phyloP scores from a whole-genome alignment of 2,888 invertebrate species.

The Ophioninae sp. region DNA sequence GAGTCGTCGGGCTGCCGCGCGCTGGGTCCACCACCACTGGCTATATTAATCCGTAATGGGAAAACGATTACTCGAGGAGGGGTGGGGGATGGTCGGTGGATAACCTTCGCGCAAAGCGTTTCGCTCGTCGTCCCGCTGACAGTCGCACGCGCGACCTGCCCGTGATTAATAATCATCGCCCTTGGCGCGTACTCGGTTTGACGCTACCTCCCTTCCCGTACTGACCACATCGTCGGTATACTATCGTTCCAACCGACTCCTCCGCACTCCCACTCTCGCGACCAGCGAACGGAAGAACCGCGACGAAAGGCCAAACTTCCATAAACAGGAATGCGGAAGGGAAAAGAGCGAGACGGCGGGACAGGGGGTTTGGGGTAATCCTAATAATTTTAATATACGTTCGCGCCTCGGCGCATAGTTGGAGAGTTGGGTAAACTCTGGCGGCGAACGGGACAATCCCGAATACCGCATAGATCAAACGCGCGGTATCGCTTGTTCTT shows the following conservation, averaged over 20 bases:
- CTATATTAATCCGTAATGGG: constrained; percentile 79
- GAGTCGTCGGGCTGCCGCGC: not conserved
- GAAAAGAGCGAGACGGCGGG: constrained; percentile 20
- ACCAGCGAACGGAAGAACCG: no score
- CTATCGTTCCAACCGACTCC: not conserved
- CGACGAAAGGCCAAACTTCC: no score
- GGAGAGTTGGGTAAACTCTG: constrained; percentile 14
- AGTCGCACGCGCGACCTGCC: constrained; percentile 79
- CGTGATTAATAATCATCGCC: constrained; percentile 79
- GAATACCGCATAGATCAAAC: constrained; percentile 79
- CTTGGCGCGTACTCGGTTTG: not conserved
- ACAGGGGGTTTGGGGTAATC: constrained; percentile 32
- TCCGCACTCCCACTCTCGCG: not conserved
- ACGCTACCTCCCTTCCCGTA: constrained; percentile 12
- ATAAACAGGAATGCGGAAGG: no score
- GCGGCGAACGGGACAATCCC: constrained; percentile 30
- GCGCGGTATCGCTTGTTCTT: constrained; percentile 72
- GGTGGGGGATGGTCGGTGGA: constrained; percentile 40
- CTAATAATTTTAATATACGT: not conserved
- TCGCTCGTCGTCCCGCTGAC: constrained; percentile 71
- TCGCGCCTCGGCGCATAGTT: constrained; percentile 21
- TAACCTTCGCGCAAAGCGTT: constrained; percentile 10
- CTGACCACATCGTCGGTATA: constrained; percentile 1
- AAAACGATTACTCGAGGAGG: constrained; percentile 78
- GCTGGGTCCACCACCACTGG: constrained; percentile 33